Percentiles rank a stretch among this genome's conserved stretches.
Conservation (phyloP, 2,888 invertebrate species). For the Drosophila barbarae region DNA sequence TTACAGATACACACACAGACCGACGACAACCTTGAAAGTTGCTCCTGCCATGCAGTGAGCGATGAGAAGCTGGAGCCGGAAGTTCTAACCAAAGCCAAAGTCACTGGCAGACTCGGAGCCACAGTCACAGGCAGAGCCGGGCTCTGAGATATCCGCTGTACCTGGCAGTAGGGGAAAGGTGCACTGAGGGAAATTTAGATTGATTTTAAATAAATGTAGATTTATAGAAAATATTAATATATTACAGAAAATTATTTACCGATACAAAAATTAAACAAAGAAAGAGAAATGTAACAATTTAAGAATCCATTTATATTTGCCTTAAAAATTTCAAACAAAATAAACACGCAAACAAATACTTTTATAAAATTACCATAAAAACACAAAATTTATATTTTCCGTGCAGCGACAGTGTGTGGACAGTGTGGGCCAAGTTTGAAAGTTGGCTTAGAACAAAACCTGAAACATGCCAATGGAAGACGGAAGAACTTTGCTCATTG, state of each 20-base stretch:
- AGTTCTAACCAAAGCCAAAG: constrained; percentile 51
- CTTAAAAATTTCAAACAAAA: neutral
- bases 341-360: too few species aligned
- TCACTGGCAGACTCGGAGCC: constrained; percentile 26
- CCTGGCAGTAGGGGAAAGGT: constrained; percentile 36
- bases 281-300: too few species aligned
- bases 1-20: constrained; percentile 5
- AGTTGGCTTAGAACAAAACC: constrained; percentile 33
- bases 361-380: neutral
- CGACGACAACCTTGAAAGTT: constrained; percentile 64
- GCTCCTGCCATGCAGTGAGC: constrained; percentile 38
- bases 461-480: constrained; percentile 26
- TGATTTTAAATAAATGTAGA: neutral
- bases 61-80: constrained; percentile 48
- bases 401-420: neutral
- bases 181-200: neutral
- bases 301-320: too few species aligned
- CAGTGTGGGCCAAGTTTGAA: constrained; percentile 26
- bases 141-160: constrained; percentile 52
- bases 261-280: too few species aligned
- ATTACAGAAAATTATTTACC: too few species aligned
- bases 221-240: too few species aligned
- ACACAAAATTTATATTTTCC: neutral
- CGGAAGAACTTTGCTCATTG: constrained; percentile 31
- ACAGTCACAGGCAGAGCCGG: constrained; percentile 4